Evolutionary conservation across 2,113 vertebrate genomes (phyloP).

Genomic region (Varanus salvator): DNA sequence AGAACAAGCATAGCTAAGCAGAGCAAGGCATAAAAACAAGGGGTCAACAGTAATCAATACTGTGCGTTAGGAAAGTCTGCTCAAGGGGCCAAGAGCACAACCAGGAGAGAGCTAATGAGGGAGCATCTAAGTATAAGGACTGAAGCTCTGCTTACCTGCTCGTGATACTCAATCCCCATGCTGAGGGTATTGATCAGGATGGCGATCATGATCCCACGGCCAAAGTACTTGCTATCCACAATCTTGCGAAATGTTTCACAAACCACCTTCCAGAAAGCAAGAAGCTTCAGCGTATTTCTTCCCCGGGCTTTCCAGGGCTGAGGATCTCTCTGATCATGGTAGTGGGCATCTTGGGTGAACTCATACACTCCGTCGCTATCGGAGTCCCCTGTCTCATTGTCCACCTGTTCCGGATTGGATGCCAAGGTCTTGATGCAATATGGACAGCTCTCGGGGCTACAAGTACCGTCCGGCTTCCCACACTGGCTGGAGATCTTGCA

Average conservation of each 20-base stretch:
- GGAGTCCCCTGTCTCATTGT: constrained; percentile 85
- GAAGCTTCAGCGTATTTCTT: constrained; percentile 66
- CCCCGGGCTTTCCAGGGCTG: constrained; percentile 73
- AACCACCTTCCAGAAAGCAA: constrained; percentile 91
- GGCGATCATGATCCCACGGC: constrained; percentile 97
- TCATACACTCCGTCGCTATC: constrained; percentile 94
- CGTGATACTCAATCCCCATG: constrained; percentile 98
- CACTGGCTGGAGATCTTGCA: constrained; percentile 87
- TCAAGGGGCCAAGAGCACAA: neutral
- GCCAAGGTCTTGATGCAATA: constrained; percentile 85
- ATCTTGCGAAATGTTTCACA: constrained; percentile 96
- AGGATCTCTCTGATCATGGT: constrained; percentile 83
- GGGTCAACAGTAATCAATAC: neutral
- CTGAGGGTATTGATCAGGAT: constrained; percentile 98
- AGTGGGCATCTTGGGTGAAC: constrained; percentile 90
- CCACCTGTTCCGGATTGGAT: constrained; percentile 79
- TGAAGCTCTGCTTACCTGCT: constrained; percentile 84
- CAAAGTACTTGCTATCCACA: constrained; percentile 99
- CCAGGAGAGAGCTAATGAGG: neutral
- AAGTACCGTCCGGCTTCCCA: constrained; percentile 82
- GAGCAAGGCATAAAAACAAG: neutral
- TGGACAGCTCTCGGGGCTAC: constrained; percentile 88
- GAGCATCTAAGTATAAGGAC: neutral
- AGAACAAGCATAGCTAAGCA: neutral
- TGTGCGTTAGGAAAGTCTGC: neutral